These are phyloP conservation scores for Nyctereutes procyonoides DNA, from an alignment of 2,113 vertebrate species.

Conservation along the genomic window DNA sequence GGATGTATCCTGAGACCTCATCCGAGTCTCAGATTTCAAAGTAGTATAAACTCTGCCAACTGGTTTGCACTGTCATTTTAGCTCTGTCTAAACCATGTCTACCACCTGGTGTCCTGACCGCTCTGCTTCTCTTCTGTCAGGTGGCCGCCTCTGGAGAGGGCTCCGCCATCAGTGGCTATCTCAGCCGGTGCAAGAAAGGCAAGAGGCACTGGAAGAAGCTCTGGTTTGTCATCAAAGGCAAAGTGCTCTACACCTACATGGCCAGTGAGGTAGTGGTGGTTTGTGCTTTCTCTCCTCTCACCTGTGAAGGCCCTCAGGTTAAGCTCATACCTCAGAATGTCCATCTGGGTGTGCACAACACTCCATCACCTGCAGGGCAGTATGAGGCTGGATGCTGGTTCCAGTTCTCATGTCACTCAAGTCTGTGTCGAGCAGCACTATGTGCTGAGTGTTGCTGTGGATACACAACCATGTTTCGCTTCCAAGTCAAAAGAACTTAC, in stretches of 20 bases:
- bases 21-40: background rate
- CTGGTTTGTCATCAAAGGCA: slow-evolving; percentile 99
- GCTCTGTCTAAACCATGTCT: background rate
- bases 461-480: rapidly evolving
- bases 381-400: no score
- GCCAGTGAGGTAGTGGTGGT: slow-evolving; percentile 92
- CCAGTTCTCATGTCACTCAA: background rate
- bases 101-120: background rate
- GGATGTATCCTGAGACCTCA: background rate
- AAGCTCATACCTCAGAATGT: background rate
- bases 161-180: slow-evolving; percentile 93
- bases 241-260: slow-evolving; percentile 97
- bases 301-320: background rate
- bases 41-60: background rate
- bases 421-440: background rate
- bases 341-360: rapidly evolving
- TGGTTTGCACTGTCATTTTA: background rate
- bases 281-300: background rate
- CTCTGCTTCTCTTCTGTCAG: slow-evolving; percentile 83
- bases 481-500: background rate
- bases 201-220: slow-evolving; percentile 98
- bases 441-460: background rate
- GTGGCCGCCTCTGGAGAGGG: slow-evolving; percentile 93
- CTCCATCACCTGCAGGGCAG: background rate
- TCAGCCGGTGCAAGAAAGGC: slow-evolving; percentile 94